phyloP scores from a whole-genome alignment of 2,888 invertebrate genomes.

The Thumatha senex region DNA sequence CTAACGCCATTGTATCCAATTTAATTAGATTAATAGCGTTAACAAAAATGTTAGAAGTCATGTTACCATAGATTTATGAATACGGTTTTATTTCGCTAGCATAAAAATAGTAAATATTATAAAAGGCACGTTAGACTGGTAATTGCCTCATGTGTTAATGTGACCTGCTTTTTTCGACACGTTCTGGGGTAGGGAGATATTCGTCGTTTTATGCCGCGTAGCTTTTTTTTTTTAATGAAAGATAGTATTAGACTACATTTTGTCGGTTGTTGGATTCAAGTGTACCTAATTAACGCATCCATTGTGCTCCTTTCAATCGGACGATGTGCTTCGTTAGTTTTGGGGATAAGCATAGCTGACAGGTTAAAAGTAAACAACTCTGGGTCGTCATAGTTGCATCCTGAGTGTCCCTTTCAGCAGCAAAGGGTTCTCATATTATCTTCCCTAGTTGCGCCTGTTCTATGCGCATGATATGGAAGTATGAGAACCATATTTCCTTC shows the following conservation, averaged over 20 bases:
- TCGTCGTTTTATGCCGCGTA: slow-evolving; percentile 32
- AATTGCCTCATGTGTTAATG: slow-evolving; percentile 27
- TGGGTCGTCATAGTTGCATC: too few relatives aligned
- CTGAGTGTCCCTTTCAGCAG: too few relatives aligned
- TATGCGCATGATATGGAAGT: too few relatives aligned
- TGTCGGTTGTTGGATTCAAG: slow-evolving; percentile 31
- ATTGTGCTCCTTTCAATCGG: slow-evolving; percentile 7
- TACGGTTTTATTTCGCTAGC: neutral
- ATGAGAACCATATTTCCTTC: too few relatives aligned
- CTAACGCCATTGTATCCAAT: neutral
- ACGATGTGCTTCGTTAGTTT: slow-evolving; percentile 7
- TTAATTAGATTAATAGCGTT: neutral
- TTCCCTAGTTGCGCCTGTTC: too few relatives aligned
- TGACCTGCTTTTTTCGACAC: slow-evolving; percentile 34
- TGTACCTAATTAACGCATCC: slow-evolving; percentile 11
- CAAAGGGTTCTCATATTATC: too few relatives aligned
- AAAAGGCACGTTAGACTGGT: slow-evolving; percentile 21
- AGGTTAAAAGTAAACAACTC: too few relatives aligned
- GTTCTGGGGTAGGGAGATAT: slow-evolving; percentile 22
- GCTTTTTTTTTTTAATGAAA: slow-evolving; percentile 42
- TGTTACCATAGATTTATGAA: neutral
- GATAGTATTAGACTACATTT: slow-evolving; percentile 34
- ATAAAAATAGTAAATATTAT: slow-evolving; percentile 17
- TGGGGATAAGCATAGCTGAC: too few relatives aligned
- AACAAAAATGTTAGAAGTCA: slow-evolving; percentile 1